Base-by-base conservation (phyloP, 2,888 invertebrate genomes). In the Chymomyza fuscimana region DNA sequence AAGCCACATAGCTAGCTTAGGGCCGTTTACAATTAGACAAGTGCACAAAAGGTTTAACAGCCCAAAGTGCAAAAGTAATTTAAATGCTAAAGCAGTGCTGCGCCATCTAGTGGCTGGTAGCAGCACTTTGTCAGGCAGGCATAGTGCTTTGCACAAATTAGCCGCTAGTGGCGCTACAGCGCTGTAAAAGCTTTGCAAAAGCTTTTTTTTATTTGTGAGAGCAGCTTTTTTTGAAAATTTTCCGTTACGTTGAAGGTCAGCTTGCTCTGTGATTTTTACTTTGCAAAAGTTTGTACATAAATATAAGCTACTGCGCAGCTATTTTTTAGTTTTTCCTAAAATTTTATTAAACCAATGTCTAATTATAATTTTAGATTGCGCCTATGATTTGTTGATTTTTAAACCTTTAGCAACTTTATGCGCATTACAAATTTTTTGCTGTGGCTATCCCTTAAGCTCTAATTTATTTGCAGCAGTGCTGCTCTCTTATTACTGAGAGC, bases 341-440 rank as follows among this genome's bases (percentile, higher is more conserved):
- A 3, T 40, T 46, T 12, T 12, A 4, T 46, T 46, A 12, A 12
- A 2, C 40, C 12, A 36, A 2, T 16, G 32, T 22, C n/a, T 40
- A 50, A 63, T 86, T 73, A 74, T 51, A 70, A 83, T 77, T 85
- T 78, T 61, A 86, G 74, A 83, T 86, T 54, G 72, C 67, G 67
- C 83, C 77, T 75, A 67, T 67, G 65, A 72, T 72, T 70, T 61
- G 77, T 68, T 74, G 67, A 54, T 69, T 32, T 2, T 4, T 32
- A 5, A 73, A 52, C 63, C 79, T 73, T 60, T 63, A 63, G 66
- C 68, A 68, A 71, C 67, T 74, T 84, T 83, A 86, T 86, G 85
- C 74, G 85, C 87, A 86, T 84, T 77, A 75, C 87, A 82, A 85
- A 79, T 32, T 86, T 75, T 64, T 32, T 63, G n/a, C 58, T 32